Conservation (phyloP, 2,888 invertebrate genomes). For the Drosophila anomalata region DNA sequence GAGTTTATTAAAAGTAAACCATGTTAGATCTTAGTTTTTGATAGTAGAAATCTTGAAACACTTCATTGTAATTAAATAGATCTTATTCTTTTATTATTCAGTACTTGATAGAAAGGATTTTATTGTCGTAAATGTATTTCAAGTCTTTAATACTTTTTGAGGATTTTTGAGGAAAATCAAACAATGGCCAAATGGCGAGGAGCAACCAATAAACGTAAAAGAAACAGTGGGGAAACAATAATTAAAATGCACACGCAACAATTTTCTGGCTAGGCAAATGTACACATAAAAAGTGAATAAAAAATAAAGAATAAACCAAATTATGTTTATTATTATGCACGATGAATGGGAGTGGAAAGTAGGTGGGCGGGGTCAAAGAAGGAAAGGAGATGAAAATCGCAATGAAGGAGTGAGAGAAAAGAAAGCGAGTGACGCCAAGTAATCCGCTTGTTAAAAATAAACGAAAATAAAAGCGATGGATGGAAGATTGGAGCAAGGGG, state of each 20-base stretch:
- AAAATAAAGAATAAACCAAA: conserved; percentile 68
- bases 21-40: neutral
- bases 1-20: neutral
- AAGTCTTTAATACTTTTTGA: no score
- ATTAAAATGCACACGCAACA: conserved; percentile 65
- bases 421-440: conserved; percentile 56
- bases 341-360: conserved; percentile 18
- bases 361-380: conserved; percentile 7
- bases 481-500: conserved; percentile 4
- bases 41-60: neutral
- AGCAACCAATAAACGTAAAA: conserved; percentile 28
- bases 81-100: neutral
- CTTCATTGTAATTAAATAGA: neutral
- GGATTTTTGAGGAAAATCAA: no score
- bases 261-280: conserved; percentile 46
- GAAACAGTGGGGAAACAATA: conserved; percentile 59
- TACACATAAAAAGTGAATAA: conserved; percentile 32
- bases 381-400: conserved; percentile 55
- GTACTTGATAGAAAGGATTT: neutral
- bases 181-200: neutral
- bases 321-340: conserved; percentile 71
- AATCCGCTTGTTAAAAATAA: conserved; percentile 78
- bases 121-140: no score
- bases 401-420: conserved; percentile 51
- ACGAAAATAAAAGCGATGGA: conserved; percentile 59